Conservation (phyloP, 2,888 invertebrate species). For the Pseudoips prasinana region DNA sequence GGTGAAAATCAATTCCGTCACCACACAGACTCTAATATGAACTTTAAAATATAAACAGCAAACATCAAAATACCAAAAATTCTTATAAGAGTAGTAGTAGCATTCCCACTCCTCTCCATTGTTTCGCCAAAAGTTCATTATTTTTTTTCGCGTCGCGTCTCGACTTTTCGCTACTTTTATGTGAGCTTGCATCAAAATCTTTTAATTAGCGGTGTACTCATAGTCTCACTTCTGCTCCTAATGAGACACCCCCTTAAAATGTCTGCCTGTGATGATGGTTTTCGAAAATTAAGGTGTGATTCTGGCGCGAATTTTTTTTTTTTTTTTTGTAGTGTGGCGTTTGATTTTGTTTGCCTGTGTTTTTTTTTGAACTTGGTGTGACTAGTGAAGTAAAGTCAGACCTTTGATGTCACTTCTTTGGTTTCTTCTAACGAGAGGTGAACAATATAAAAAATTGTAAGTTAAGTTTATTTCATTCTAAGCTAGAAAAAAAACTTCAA, state of each 20-base stretch:
- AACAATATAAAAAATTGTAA: too few species aligned
- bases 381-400: too few species aligned
- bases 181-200: slow-evolving; percentile 46
- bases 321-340: slow-evolving; percentile 5
- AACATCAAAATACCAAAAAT: not conserved
- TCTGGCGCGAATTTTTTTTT: not conserved
- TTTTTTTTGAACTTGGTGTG: not conserved
- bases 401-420: too few species aligned
- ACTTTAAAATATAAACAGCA: too few species aligned
- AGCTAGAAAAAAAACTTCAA: too few species aligned
- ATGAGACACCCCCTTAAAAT: slow-evolving; percentile 63
- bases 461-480: too few species aligned
- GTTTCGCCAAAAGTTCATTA: slow-evolving; percentile 17
- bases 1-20: too few species aligned
- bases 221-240: slow-evolving; percentile 44
- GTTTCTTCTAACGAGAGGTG: too few species aligned
- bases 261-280: slow-evolving; percentile 26
- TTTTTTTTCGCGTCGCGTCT: slow-evolving; percentile 16
- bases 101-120: slow-evolving; percentile 7
- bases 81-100: slow-evolving; percentile 6
- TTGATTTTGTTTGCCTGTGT: not conserved
- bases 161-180: slow-evolving; percentile 26
- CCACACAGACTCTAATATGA: too few species aligned
- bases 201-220: slow-evolving; percentile 57
- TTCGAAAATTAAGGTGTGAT: slow-evolving; percentile 29